These are phyloP conservation scores for Geophilus truncorum DNA, from an alignment of 2,888 invertebrate genomes.

Conservation along the genomic window DNA sequence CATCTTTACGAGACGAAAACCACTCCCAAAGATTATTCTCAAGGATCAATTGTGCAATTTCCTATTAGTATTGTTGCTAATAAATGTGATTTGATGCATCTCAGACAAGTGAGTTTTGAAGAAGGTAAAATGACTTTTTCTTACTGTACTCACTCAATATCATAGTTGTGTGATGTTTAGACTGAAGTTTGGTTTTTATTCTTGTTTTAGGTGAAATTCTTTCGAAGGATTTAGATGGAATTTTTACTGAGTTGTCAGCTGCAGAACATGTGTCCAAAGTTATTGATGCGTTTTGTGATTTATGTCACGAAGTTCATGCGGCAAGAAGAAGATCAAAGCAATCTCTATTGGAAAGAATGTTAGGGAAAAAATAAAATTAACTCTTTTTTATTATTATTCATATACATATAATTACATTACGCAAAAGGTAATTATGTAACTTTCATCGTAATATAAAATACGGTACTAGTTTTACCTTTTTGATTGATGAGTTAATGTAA, in stretches of 20 bases:
- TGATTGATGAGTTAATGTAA: too few relatives aligned
- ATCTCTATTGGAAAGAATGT: conserved; percentile 73
- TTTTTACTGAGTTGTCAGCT: conserved; percentile 80
- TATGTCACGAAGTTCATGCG: conserved; percentile 74
- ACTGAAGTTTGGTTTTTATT: not conserved
- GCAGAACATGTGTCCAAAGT: conserved; percentile 79
- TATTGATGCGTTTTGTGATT: conserved; percentile 75
- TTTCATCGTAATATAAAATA: too few relatives aligned
- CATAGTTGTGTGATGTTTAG: too few relatives aligned
- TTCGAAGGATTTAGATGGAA: conserved; percentile 82
- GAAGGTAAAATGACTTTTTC: conserved; percentile 58
- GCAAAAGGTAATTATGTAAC: too few relatives aligned
- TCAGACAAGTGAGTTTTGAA: conserved; percentile 78
- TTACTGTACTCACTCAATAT: too few relatives aligned
- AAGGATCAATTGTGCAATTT: conserved; percentile 36
- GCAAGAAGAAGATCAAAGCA: conserved; percentile 71
- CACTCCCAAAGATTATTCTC: conserved; percentile 32
- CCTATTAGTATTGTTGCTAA: conserved; percentile 83
- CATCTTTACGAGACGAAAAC: conserved; percentile 52
- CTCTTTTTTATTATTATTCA: too few relatives aligned
- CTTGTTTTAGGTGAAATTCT: conserved; percentile 60
- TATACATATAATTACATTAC: too few relatives aligned
- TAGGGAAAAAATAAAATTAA: conserved; percentile 55
- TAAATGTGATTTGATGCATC: conserved; percentile 84
- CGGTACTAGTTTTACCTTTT: too few relatives aligned